Percentiles rank a stretch among this genome's conserved stretches.
Evolutionary conservation across 2,113 vertebrate genomes (phyloP).

Genomic region (Pseudorectes ferrugineus): DNA sequence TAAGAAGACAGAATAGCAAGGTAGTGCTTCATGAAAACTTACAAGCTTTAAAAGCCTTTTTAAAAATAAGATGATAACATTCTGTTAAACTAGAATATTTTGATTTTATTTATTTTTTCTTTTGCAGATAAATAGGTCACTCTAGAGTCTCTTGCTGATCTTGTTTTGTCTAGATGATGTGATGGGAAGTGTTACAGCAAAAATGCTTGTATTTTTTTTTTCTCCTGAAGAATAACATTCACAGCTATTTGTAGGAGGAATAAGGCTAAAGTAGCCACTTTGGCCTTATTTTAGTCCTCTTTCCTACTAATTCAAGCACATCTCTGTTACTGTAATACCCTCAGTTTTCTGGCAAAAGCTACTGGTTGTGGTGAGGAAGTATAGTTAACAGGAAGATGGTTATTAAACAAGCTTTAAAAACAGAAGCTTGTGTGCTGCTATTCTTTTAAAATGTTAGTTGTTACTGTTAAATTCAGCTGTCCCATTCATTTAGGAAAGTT

Average conservation of each 20-base stretch:
- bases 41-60: neutral
- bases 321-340: neutral
- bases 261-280: neutral
- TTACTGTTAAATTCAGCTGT: neutral
- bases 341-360: neutral
- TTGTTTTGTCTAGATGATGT: neutral
- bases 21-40: neutral
- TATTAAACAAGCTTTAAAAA: neutral
- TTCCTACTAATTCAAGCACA: neutral
- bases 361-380: neutral
- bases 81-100: neutral
- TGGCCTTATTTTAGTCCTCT: neutral
- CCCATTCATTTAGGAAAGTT: neutral
- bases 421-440: neutral
- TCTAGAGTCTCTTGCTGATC: neutral
- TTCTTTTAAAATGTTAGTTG: neutral
- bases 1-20: neutral
- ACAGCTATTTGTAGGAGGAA: neutral
- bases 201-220: neutral
- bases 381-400: neutral
- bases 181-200: neutral
- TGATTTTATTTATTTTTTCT: neutral
- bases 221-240: neutral
- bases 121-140: neutral
- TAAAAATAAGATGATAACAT: neutral